A percentile compares a stretch with the other conserved stretches of the same genome.
Conservation (phyloP, 1,140 invertebrate genomes). For the Leptinotarsa defecta region DNA sequence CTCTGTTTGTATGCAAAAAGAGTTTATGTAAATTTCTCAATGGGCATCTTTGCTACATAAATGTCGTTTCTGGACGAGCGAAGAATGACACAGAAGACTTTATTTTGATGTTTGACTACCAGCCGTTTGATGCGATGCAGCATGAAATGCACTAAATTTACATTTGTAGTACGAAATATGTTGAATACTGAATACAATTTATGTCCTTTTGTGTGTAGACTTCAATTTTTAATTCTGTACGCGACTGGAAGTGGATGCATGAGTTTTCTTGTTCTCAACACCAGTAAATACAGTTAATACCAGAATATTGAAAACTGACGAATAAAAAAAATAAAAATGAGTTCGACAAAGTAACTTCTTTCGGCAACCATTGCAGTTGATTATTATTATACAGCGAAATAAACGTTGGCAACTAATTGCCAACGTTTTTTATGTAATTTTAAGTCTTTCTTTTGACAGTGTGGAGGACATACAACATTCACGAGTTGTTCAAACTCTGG, state of each 20-base stretch:
- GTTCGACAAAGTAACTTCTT: too few species aligned
- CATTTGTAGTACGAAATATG: constrained; percentile 28
- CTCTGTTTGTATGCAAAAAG: constrained; percentile 25
- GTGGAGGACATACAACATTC: too few species aligned
- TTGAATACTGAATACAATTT: constrained; percentile 31
- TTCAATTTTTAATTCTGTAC: constrained; percentile 30
- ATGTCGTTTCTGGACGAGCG: constrained; percentile 26
- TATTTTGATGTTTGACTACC: constrained; percentile 48
- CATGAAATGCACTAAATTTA: constrained; percentile 29
- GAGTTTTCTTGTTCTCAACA: too few species aligned
- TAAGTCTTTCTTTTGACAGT: too few species aligned
- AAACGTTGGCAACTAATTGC: too few species aligned
- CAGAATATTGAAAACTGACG: too few species aligned
- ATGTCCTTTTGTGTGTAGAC: constrained; percentile 31
- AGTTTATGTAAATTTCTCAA: constrained; percentile 27
- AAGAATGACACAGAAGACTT: constrained; percentile 42
- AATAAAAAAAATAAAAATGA: too few species aligned
- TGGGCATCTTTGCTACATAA: constrained; percentile 29
- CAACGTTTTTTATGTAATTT: too few species aligned
- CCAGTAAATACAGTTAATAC: too few species aligned
- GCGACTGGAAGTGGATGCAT: not conserved
- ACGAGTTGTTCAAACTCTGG: too few species aligned
- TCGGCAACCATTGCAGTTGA: too few species aligned
- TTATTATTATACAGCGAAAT: too few species aligned
- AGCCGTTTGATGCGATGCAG: constrained; percentile 29